Evolutionary conservation across 2,797 vertebrate species (phyloP), one percentile per base, ranked within the genome.

Genomic region (Martes flavigula): DNA sequence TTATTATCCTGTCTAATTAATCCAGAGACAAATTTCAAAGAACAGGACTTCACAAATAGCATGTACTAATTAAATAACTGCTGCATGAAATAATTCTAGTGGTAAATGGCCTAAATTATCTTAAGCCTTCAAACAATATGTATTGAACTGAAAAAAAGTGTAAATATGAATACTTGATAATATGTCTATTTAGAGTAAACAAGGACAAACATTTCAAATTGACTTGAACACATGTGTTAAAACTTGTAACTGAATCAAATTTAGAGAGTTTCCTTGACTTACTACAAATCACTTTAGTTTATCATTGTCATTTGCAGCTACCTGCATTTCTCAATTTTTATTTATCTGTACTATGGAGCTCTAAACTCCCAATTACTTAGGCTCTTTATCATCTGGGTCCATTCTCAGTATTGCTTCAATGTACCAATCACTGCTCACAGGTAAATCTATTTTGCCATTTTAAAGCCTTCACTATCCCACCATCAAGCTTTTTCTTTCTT

Each of bases 1-100:
- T 75, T 87, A 88, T 94, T 90, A 95, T 81, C 48, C 58, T 64
- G 14, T 92, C 51, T 96, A 62, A 94, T 75, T 92, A 95, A 95
- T 92, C 60, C 38, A 92, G 78, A 97, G 38, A 94, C 54, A 94
- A 97, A 93, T 89, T 87, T 92, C 70, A 95, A 93, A 84, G 68
- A 46, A 78, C 23, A 43, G 6, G 21, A 60, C 82, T 95, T 90
- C 91, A 62, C 54, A 90, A 93, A 66, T 11, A 94, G 18, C 20
- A 92, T 54, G 20, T 89, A 89, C 46, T 86, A 92, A 90, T 43
- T 89, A 93, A 96, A 51, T 82, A 96, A 94, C 60, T 87, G 54
- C 38, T 87, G 60, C 12, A 92, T 86, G 58, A 96, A 96, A 86
- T 82, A 77, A 93, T 89, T 94, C 40, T 78, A 88, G 56, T 64